These are phyloP conservation scores for Rousettus leschenaultii DNA, from an alignment of 2,113 vertebrate genomes.

Conservation along the genomic window DNA sequence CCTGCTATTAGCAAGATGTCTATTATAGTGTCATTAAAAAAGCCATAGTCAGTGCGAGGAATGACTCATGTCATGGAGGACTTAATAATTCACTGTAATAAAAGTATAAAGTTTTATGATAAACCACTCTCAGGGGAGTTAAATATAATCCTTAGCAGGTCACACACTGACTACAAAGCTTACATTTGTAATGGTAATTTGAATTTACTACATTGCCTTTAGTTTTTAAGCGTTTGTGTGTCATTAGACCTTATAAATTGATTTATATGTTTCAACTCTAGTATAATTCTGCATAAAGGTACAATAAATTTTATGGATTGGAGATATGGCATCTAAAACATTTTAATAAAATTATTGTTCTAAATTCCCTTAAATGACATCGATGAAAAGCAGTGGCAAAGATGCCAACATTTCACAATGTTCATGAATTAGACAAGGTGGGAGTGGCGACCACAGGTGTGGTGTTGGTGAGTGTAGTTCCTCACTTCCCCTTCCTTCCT, in stretches of 20 bases:
- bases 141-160: slow-evolving; percentile 90
- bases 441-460: neutral
- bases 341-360: slow-evolving; percentile 87
- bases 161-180: slow-evolving; percentile 89
- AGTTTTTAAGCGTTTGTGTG: slow-evolving; percentile 89
- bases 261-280: slow-evolving; percentile 87
- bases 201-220: slow-evolving; percentile 90
- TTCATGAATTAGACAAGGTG: rapidly evolving
- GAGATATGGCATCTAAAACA: slow-evolving; percentile 88
- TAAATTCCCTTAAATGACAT: slow-evolving; percentile 80
- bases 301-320: slow-evolving; percentile 88
- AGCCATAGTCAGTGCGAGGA: slow-evolving; percentile 85
- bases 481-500: neutral
- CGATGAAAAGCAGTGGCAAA: slow-evolving; percentile 55
- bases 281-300: slow-evolving; percentile 86
- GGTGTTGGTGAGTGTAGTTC: neutral
- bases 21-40: slow-evolving; percentile 90
- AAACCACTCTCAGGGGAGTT: slow-evolving; percentile 90
- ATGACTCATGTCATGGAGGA: slow-evolving; percentile 89
- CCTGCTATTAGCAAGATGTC: slow-evolving; percentile 88
- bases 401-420: slow-evolving; percentile 57
- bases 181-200: slow-evolving; percentile 91
- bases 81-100: slow-evolving; percentile 91
- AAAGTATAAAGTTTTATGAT: slow-evolving; percentile 92
- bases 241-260: slow-evolving; percentile 90